Conservation (phyloP, 2,113 vertebrate genomes). For the Callospermophilus lateralis region DNA sequence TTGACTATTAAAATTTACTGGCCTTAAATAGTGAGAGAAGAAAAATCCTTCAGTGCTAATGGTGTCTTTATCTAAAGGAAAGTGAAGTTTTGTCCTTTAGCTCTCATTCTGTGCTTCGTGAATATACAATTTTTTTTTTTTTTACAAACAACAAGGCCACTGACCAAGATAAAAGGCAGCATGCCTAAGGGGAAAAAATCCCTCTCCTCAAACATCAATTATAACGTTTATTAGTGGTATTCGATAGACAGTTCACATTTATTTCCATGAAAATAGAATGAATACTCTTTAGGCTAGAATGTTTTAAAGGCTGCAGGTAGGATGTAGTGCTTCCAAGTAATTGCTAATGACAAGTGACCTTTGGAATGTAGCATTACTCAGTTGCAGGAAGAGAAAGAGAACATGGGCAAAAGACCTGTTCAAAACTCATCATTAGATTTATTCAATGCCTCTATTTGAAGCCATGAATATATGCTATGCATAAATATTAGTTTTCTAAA, state of each 20-base stretch:
- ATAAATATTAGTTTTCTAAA: conserved; percentile 61
- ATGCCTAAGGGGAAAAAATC: conserved; percentile 38
- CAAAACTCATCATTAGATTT: conserved; percentile 70
- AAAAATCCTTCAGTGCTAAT: conserved; percentile 44
- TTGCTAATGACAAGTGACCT: conserved; percentile 79
- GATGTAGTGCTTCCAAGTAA: conserved; percentile 69
- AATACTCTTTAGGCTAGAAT: conserved; percentile 72
- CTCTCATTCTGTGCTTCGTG: conserved; percentile 41
- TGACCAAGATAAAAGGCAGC: conserved; percentile 68
- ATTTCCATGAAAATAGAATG: conserved; percentile 76
- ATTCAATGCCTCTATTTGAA: conserved; percentile 69
- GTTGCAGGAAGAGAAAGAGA: conserved; percentile 64
- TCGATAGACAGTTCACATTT: conserved; percentile 77
- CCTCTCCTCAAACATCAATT: conserved; percentile 76
- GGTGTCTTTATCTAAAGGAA: conserved; percentile 69
- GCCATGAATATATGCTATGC: conserved; percentile 17
- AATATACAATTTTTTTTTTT: conserved; percentile 57
- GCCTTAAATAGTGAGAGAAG: conserved; percentile 59
- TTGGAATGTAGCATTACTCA: conserved; percentile 78
- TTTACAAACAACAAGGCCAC: conserved; percentile 59
- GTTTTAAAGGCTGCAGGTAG: conserved; percentile 77
- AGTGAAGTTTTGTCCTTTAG: conserved; percentile 62
- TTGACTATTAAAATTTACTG: conserved; percentile 53
- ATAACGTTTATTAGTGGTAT: conserved; percentile 74
- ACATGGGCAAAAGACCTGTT: conserved; percentile 59